Evolutionary conservation across 1,140 invertebrate species (phyloP).

Genomic region (Euura lappo): DNA sequence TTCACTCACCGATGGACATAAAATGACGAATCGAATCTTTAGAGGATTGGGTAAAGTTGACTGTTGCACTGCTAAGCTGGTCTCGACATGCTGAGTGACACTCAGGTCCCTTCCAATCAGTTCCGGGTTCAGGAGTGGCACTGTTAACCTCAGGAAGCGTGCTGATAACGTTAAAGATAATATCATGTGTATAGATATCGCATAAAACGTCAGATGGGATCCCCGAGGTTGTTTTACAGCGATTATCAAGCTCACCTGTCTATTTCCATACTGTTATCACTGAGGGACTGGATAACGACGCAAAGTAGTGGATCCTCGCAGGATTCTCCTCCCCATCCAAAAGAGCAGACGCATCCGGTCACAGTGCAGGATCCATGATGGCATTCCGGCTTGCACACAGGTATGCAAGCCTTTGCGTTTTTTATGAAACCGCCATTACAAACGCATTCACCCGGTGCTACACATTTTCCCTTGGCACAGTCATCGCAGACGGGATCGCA

Average conservation of each 20-base stretch:
- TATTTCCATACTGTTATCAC: not conserved
- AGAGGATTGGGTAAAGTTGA: not conserved
- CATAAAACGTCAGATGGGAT: not conserved
- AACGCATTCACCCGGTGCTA: conserved; percentile 63
- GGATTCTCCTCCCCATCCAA: not conserved
- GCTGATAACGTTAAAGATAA: not conserved
- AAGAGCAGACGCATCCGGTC: conserved; percentile 17
- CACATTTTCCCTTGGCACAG: conserved; percentile 63
- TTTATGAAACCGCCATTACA: conserved; percentile 63
- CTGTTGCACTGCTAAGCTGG: not conserved
- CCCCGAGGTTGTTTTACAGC: not conserved
- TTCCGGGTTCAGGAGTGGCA: not conserved
- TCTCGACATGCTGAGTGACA: not conserved
- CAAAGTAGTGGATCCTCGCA: not conserved
- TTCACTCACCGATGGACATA: not conserved
- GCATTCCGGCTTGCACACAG: not conserved
- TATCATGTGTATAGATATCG: not conserved
- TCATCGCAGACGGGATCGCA: conserved; percentile 62
- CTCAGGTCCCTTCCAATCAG: not conserved
- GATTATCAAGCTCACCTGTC: not conserved
- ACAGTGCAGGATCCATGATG: not conserved
- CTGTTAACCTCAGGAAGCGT: not conserved
- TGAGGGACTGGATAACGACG: not conserved
- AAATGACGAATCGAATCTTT: not conserved
- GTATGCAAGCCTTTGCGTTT: not conserved